Evolutionary conservation across 2,797 vertebrate species (phyloP).

Genomic region (Myotis myotis): DNA sequence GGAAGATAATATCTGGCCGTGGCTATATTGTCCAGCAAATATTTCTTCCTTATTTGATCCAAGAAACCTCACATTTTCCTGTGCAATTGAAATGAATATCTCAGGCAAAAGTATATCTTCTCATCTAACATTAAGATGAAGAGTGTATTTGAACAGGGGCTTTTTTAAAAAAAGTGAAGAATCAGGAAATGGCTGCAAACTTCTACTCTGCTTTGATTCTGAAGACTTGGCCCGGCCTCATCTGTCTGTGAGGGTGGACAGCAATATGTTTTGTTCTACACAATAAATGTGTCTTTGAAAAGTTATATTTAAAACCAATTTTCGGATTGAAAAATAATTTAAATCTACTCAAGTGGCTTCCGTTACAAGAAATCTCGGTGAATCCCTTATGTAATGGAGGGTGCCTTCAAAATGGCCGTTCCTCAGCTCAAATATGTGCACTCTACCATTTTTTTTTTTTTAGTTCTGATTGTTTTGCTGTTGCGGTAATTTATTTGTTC

Average conservation of each 20-base stretch:
- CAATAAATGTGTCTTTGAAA: neutral
- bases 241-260: neutral
- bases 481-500: neutral
- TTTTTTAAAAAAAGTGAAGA: neutral
- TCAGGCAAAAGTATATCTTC: neutral
- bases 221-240: neutral
- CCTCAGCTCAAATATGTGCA: neutral
- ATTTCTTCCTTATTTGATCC: conserved; percentile 47
- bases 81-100: neutral
- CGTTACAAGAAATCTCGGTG: neutral
- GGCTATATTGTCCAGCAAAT: neutral
- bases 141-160: neutral
- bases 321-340: conserved; percentile 40
- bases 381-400: neutral
- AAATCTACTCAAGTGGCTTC: neutral
- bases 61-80: conserved; percentile 33
- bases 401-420: neutral
- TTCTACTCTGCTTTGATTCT: conserved; percentile 8
- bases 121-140: neutral
- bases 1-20: neutral
- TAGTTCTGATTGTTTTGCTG: neutral
- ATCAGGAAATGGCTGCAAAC: neutral
- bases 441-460: neutral
- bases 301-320: neutral
- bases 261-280: neutral